Conservation (phyloP, 2,888 invertebrate species). For the Theodoxus fluviatilis region DNA sequence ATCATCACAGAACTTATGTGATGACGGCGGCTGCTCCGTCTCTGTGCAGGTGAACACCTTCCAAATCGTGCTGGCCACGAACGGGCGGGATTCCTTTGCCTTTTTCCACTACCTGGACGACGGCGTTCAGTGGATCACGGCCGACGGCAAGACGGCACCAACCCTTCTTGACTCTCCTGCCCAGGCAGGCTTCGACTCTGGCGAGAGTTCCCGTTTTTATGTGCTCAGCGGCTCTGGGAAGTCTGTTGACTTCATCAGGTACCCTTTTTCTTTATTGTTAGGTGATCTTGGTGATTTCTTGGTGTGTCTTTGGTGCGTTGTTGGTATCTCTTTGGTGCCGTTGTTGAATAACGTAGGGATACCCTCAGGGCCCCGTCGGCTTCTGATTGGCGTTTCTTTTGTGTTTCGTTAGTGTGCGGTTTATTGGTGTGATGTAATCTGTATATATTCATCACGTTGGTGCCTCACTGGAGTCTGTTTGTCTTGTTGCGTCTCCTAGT, state of each 20-base stretch:
- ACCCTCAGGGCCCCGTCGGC: too few relatives aligned
- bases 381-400: too few relatives aligned
- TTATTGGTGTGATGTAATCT: too few relatives aligned
- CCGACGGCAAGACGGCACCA: slow-evolving; percentile 74
- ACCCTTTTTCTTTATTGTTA: neutral
- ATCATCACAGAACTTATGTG: too few relatives aligned
- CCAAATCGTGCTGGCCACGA: slow-evolving; percentile 79
- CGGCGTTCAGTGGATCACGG: slow-evolving; percentile 90
- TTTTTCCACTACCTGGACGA: slow-evolving; percentile 86
- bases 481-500: too few relatives aligned
- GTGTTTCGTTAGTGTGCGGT: too few relatives aligned
- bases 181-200: slow-evolving; percentile 89
- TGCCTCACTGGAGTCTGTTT: too few relatives aligned
- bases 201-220: slow-evolving; percentile 77
- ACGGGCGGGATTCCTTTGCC: slow-evolving; percentile 82
- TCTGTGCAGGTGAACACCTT: slow-evolving; percentile 78
- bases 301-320: too few relatives aligned
- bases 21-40: neutral
- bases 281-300: too few relatives aligned
- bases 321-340: too few relatives aligned
- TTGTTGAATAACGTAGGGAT: too few relatives aligned
- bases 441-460: too few relatives aligned
- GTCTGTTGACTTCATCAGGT: slow-evolving; percentile 74
- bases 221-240: slow-evolving; percentile 87
- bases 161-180: slow-evolving; percentile 87